A percentile compares a stretch with the other conserved stretches of the same genome.
These are phyloP conservation scores for Tauraco erythrolophus DNA, from an alignment of 2,113 vertebrate genomes.

Conservation along the genomic window DNA sequence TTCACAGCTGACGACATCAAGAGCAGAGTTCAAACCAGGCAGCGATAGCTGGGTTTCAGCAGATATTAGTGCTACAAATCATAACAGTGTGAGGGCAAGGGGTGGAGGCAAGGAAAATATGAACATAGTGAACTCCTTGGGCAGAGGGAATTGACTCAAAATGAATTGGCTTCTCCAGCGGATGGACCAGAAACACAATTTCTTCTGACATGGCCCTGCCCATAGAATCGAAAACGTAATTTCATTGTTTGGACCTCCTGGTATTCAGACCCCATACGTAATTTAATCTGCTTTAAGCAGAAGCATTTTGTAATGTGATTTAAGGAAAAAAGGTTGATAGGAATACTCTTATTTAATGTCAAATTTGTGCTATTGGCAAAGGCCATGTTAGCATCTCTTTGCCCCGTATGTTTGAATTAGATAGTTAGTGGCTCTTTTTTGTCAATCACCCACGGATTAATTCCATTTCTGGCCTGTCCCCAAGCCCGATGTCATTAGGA, in stretches of 20 bases:
- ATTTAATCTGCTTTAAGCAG: slow-evolving; percentile 48
- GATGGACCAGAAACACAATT: background rate
- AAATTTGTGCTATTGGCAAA: slow-evolving; percentile 15
- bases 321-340: background rate
- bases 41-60: background rate
- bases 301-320: slow-evolving; percentile 44
- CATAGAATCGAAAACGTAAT: slow-evolving; percentile 40
- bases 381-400: background rate
- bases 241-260: slow-evolving; percentile 27
- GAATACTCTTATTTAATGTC: slow-evolving; percentile 54
- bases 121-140: background rate
- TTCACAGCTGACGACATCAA: background rate
- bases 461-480: background rate
- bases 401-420: background rate
- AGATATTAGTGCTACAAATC: background rate
- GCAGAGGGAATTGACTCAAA: background rate
- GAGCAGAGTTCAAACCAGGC: background rate
- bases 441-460: slow-evolving; percentile 14
- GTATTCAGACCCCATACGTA: slow-evolving; percentile 28
- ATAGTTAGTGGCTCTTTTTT: background rate
- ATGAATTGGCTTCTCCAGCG: background rate
- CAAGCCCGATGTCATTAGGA: background rate
- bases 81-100: background rate
- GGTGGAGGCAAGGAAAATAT: background rate
- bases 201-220: slow-evolving; percentile 10